Conservation (phyloP, 2,797 vertebrate species). For the Thalassophryne amazonica region DNA sequence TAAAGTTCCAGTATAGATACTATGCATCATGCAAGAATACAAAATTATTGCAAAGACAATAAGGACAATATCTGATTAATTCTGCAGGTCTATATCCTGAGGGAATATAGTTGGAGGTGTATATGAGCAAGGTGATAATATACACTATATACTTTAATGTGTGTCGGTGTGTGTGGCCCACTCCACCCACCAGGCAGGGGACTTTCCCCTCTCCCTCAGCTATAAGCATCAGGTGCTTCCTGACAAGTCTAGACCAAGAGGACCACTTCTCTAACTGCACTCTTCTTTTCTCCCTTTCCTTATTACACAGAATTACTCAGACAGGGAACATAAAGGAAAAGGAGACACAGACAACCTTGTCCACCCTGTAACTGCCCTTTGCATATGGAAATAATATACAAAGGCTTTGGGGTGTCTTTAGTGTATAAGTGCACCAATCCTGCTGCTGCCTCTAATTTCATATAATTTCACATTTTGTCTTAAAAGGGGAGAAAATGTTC, state of each 20-base stretch:
- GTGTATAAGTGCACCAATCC: slow-evolving; percentile 59
- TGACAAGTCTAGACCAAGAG: slow-evolving; percentile 73
- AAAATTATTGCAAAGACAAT: too few relatives aligned
- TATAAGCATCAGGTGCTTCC: slow-evolving; percentile 72
- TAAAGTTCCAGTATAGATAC: too few relatives aligned
- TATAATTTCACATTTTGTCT: slow-evolving; percentile 78
- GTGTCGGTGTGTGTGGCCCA: slow-evolving; percentile 59
- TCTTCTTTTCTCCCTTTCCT: slow-evolving; percentile 21
- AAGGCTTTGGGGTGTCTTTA: slow-evolving; percentile 67
- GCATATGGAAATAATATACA: slow-evolving; percentile 77
- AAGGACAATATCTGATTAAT: slow-evolving; percentile 14
- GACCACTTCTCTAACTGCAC: slow-evolving; percentile 43
- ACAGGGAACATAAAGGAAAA: slow-evolving; percentile 34
- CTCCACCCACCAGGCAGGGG: slow-evolving; percentile 70
- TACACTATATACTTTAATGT: slow-evolving; percentile 28
- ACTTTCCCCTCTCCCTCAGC: slow-evolving; percentile 64
- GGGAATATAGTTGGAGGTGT: slow-evolving; percentile 39
- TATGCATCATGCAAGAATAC: too few relatives aligned
- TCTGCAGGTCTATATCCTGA: slow-evolving; percentile 20
- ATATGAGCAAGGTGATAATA: slow-evolving; percentile 30
- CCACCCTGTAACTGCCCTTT: slow-evolving; percentile 52
- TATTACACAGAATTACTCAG: slow-evolving; percentile 30
- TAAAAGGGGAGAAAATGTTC: slow-evolving; percentile 72
- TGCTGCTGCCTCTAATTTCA: slow-evolving; percentile 77
- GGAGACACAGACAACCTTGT: slow-evolving; percentile 41